Conservation (phyloP, 2,113 vertebrate species). For the Morphnarchus princeps region DNA sequence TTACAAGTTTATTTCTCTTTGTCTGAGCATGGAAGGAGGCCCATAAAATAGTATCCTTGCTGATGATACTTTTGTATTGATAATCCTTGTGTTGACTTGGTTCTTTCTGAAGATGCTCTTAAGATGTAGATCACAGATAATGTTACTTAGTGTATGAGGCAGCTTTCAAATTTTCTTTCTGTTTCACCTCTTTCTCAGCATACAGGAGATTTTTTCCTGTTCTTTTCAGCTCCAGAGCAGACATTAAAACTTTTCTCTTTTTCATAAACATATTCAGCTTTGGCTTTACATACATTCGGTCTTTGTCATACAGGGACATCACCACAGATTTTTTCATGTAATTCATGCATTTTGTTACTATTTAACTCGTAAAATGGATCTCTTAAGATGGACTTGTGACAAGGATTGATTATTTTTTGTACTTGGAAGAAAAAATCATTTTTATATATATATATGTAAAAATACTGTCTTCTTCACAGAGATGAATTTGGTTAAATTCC, state of each 20-base stretch:
- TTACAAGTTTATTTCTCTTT: slow-evolving; percentile 31
- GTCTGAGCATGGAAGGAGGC: not conserved
- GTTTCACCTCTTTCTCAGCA: not conserved
- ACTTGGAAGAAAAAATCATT: not conserved
- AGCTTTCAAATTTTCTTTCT: slow-evolving; percentile 1
- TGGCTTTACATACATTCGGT: not conserved
- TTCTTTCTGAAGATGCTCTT: slow-evolving; percentile 7
- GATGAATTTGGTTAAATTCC: not conserved
- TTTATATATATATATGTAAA: not conserved
- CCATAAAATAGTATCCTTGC: not conserved
- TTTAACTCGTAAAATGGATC: not conserved
- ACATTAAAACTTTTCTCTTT: not conserved
- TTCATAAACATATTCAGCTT: not conserved
- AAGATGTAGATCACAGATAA: slow-evolving; percentile 19
- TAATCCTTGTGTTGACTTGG: slow-evolving; percentile 32
- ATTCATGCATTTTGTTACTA: not conserved
- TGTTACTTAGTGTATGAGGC: not conserved
- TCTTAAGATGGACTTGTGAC: not conserved
- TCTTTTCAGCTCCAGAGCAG: not conserved
- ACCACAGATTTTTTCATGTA: not conserved
- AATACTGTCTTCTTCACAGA: not conserved
- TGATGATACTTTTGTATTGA: slow-evolving; percentile 9
- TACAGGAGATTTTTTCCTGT: not conserved
- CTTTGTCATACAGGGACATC: not conserved
- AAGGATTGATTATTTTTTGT: not conserved